Evolutionary conservation across 2,888 invertebrate genomes (phyloP), one percentile per base, ranked within the genome.

Genomic region (Ceramica pisi): DNA sequence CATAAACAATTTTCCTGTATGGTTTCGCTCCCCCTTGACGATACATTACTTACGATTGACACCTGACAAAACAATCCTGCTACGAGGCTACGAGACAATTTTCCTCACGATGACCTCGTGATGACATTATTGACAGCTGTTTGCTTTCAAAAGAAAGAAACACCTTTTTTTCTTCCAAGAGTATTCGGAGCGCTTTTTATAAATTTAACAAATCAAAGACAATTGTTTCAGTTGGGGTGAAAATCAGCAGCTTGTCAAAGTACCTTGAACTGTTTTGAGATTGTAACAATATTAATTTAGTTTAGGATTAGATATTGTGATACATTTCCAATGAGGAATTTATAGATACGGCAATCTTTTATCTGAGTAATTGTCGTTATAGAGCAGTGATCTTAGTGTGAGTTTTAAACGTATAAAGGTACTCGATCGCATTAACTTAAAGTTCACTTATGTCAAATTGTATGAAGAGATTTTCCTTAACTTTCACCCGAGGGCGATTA

Each of bases 1-100:
- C 88, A 89, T 89, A 89, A 89, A 86, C 87, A 88, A 84, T 86
- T 86, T 86, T 86, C 79, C 83, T 84, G 67, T 78, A 78, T 57
- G 56, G 46, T 65, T 82, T 80, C 71, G 71, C 79, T 84, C 83
- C 85, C 82, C 82, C 81, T 55, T 57, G 85, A 86, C 86, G 89
- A 88, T 88, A 86, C 88, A 90, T 87, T 86, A 87, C 84, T 57
- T 87, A 79, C 85, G 80, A 83, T 86, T 83, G 82, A 75, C 77
- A 83, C 82, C 85, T 87, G 88, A 88, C 88, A 86, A 87, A 79
- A 67, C 55, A 65, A 61, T 38, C 38, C 19, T 8, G 46, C 16
- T 55, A 31, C 5, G 16, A 41, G 26, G 46, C 16, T 55, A 41
- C 5, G 16, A 41, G 26, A 60, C 38, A 67, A 38, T 67, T 63